Conservation (phyloP, 2,888 invertebrate species). For the Sarcophaga variegata region DNA sequence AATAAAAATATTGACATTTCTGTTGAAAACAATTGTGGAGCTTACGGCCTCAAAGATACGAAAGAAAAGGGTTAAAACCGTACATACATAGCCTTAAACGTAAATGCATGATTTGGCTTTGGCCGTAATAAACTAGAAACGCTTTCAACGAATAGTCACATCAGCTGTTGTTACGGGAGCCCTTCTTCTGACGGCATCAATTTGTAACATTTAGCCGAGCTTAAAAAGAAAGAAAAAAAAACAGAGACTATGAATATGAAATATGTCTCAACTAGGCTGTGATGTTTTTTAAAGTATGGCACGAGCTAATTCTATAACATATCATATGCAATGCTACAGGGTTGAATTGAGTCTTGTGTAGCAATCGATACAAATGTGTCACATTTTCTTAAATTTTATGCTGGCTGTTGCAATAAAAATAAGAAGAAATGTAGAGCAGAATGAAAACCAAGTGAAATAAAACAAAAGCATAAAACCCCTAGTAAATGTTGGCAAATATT, state of each 20-base stretch:
- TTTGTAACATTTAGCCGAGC: constrained; percentile 22
- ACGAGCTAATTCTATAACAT: constrained; percentile 54
- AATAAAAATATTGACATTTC: constrained; percentile 26
- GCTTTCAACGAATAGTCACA: constrained; percentile 27
- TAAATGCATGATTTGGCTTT: background rate
- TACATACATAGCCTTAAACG: background rate
- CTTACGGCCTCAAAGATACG: background rate
- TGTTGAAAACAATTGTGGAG: constrained; percentile 1
- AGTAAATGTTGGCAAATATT: constrained; percentile 60
- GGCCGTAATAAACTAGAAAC: constrained; percentile 18
- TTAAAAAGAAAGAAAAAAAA: background rate
- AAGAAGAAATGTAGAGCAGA: constrained; percentile 50
- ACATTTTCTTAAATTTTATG: constrained; percentile 40
- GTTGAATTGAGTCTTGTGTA: constrained; percentile 45
- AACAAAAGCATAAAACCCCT: constrained; percentile 16
- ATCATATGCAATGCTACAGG: constrained; percentile 31
- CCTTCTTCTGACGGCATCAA: constrained; percentile 22
- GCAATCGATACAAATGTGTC: constrained; percentile 49
- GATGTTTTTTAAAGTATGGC: constrained; percentile 34
- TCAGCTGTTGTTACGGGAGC: constrained; percentile 40
- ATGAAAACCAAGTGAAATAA: constrained; percentile 54
- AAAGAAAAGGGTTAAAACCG: constrained; percentile 17
- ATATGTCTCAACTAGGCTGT: constrained; percentile 22
- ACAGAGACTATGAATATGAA: background rate
- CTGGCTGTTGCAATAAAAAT: background rate